Base-by-base conservation (phyloP, 2,797 vertebrate species). In the Pygocentrus nattereri region DNA sequence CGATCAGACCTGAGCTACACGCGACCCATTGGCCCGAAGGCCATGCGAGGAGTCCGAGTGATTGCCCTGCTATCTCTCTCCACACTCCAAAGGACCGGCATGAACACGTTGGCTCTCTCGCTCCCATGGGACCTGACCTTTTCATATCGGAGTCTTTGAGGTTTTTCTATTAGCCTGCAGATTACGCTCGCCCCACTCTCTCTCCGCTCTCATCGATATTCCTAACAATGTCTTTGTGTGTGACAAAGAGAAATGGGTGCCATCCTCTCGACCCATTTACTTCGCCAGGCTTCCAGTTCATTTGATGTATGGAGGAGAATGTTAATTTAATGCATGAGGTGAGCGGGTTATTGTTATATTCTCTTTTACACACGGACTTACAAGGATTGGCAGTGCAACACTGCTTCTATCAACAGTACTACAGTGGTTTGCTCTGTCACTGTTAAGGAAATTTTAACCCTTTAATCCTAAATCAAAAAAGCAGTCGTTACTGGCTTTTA, bases 41-140 rank as follows among this genome's bases (percentile, higher is more conserved):
- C 21, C 81, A 67, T 52, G 52, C 70, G 59, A 78, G 52, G 31
- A 80, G 74, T 78, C 50, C 34, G 25, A 25, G 31, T 74, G 82
- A 87, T 82, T 82, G 78, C 16, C 71, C 79, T 31, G 50, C 31
- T 74, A 68, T 81, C 69, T 69, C 79, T 84, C 62, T 78, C 78
- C 80, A 82, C 84, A 79, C 73, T 79, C 67, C 69, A 76, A 50
- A 82, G 77, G 76, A 50, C 80, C 54, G 56, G 7, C 80, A 30
- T 72, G 65, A 80, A 80, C 83, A 25, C 65, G 70, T 27, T 15
- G 12, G 19, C 54, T 3, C 71, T 69, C 38, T 77, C 67, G 30
- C 73, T 85, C 82, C 44, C 82, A 44, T 19, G 31, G 54, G 44
- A 74, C 74, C 79, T 85, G 84, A 88, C 81, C 77, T 88, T 87